These are phyloP conservation scores for Helicoverpa armigera DNA, from an alignment of 1,140 invertebrate genomes.

Conservation along the genomic window DNA sequence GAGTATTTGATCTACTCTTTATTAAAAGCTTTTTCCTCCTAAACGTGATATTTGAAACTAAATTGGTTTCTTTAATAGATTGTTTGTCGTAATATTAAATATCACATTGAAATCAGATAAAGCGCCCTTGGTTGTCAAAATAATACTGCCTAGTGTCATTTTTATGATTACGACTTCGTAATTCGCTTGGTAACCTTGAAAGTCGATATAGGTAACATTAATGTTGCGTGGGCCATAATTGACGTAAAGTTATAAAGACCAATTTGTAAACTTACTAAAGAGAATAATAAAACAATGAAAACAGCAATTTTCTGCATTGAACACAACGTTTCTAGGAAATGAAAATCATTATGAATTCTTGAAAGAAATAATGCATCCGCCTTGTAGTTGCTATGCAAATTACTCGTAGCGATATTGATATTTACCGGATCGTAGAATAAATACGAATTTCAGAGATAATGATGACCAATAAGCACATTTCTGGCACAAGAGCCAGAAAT, in stretches of 20 bases:
- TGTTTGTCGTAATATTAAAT: neutral
- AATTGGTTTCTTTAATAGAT: neutral
- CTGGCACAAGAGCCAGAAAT: too few species aligned
- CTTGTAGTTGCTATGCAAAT: slow-evolving; percentile 15
- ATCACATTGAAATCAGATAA: neutral
- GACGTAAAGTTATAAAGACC: neutral
- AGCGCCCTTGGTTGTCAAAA: neutral
- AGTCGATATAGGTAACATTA: neutral
- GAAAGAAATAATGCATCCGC: neutral
- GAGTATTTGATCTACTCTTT: neutral
- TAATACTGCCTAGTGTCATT: neutral
- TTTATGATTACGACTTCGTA: neutral
- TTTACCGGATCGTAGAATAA: too few species aligned
- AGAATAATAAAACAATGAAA: slow-evolving; percentile 26
- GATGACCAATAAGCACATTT: too few species aligned
- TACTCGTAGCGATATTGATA: neutral
- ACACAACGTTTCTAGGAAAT: neutral
- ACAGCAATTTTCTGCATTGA: neutral
- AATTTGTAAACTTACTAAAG: slow-evolving; percentile 9
- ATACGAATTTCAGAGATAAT: too few species aligned
- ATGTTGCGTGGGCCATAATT: slow-evolving; percentile 2
- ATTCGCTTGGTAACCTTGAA: neutral
- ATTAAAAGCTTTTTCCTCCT: neutral
- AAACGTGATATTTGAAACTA: neutral
- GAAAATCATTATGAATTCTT: slow-evolving; percentile 6